Percentiles rank a stretch among this genome's conserved stretches.
Conservation (phyloP, 2,797 vertebrate species). For the Salarias fasciatus region DNA sequence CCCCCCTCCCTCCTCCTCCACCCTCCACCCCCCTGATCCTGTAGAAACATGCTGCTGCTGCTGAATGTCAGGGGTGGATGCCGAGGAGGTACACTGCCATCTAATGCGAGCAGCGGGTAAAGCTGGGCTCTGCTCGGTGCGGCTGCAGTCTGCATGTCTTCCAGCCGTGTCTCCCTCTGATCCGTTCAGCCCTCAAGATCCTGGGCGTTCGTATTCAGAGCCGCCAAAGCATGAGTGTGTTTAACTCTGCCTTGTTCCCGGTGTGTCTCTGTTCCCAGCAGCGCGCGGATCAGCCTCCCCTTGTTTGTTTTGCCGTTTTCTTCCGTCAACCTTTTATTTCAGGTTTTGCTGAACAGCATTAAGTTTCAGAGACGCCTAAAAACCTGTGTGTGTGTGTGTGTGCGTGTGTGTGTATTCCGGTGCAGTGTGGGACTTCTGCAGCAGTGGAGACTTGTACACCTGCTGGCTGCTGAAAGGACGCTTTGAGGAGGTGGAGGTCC, state of each 20-base stretch:
- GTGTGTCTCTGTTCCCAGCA: slow-evolving; percentile 11
- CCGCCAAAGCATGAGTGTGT: slow-evolving; percentile 8
- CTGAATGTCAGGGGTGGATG: background rate
- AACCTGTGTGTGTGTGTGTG: background rate
- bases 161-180: no score
- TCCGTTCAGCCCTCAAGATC: background rate
- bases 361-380: background rate
- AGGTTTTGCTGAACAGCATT: background rate
- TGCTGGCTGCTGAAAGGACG: slow-evolving; percentile 83
- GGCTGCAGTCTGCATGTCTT: background rate
- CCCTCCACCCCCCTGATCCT: no score
- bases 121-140: slow-evolving; percentile 2
- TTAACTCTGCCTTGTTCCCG: background rate
- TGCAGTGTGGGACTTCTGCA: slow-evolving; percentile 91
- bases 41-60: background rate
- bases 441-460: slow-evolving; percentile 86
- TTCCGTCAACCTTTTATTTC: slow-evolving; percentile 13
- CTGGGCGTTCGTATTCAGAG: background rate
- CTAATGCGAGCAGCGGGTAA: slow-evolving; percentile 46
- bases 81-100: slow-evolving; percentile 45
- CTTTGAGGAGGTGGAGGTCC: slow-evolving; percentile 83
- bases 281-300: slow-evolving; percentile 1
- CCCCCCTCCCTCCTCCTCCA: no score
- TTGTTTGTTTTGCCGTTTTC: background rate
- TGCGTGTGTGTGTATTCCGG: slow-evolving; percentile 26